Percentiles rank a stretch among this genome's conserved stretches.
Conservation (phyloP, 1,140 invertebrate genomes). For the Drosophila lacteicornis region DNA sequence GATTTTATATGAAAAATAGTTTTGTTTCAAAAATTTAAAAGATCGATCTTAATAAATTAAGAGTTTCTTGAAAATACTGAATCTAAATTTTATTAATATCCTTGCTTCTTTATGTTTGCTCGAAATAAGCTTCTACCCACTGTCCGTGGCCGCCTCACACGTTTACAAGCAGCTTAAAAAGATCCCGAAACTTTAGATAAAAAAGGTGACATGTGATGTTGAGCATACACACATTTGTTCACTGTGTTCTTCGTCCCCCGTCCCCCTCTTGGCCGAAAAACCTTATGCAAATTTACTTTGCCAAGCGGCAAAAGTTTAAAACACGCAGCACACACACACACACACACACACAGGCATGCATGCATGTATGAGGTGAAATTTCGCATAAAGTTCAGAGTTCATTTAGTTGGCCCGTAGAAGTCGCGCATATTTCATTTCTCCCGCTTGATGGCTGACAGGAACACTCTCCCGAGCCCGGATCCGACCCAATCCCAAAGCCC, state of each 20-base stretch:
- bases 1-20: no score
- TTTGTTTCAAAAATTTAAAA: no score
- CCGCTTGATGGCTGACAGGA: constrained; percentile 51
- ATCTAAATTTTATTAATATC: no score
- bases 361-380: constrained; percentile 39
- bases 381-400: constrained; percentile 62
- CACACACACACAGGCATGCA: constrained; percentile 1
- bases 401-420: constrained; percentile 35
- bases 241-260: background rate
- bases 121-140: no score
- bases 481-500: background rate
- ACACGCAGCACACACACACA: constrained; percentile 44
- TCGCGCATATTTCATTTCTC: constrained; percentile 58
- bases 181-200: background rate
- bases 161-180: no score
- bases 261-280: constrained; percentile 20
- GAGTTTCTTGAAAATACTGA: no score
- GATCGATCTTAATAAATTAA: no score
- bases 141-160: no score
- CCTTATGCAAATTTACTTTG: constrained; percentile 60
- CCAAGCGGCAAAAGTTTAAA: constrained; percentile 46
- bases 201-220: background rate
- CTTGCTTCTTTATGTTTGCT: no score
- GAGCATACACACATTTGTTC: background rate
- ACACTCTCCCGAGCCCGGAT: background rate